phyloP scores from a whole-genome alignment of 2,888 invertebrate genomes.

The Parnassius mnemosyne region DNA sequence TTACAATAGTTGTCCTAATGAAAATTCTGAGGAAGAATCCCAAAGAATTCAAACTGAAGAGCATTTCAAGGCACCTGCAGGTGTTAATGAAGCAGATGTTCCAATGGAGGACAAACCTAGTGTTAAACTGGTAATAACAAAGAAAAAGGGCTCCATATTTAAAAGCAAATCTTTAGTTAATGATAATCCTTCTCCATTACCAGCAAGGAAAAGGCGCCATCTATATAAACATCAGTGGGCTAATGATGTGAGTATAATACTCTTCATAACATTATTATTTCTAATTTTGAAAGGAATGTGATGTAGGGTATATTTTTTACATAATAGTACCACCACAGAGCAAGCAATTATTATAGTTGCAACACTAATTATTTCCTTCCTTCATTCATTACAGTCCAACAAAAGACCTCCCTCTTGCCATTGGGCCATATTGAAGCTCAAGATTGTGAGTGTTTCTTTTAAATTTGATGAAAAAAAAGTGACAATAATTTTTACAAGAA shows the following conservation, averaged over 20 bases:
- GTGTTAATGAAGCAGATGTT: slow-evolving; percentile 56
- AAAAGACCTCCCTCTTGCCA: too few relatives aligned
- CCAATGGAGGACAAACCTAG: slow-evolving; percentile 75
- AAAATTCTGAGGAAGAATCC: slow-evolving; percentile 65
- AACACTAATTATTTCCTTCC: too few relatives aligned
- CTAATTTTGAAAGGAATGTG: too few relatives aligned
- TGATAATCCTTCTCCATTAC: slow-evolving; percentile 79
- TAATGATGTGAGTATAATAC: slow-evolving; percentile 81
- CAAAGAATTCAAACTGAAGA: slow-evolving; percentile 64
- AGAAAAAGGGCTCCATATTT: slow-evolving; percentile 94
- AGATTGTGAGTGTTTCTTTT: too few relatives aligned
- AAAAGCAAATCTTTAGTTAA: slow-evolving; percentile 88
- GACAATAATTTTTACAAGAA: too few relatives aligned
- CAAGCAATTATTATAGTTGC: too few relatives aligned
- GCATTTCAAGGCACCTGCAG: slow-evolving; percentile 71
- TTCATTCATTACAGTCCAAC: too few relatives aligned
- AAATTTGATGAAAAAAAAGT: too few relatives aligned
- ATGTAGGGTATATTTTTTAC: too few relatives aligned
- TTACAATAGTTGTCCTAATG: slow-evolving; percentile 72
- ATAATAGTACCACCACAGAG: too few relatives aligned
- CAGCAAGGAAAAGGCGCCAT: slow-evolving; percentile 87
- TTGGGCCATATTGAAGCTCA: too few relatives aligned
- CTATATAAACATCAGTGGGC: slow-evolving; percentile 95
- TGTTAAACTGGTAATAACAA: slow-evolving; percentile 86
- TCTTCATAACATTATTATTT: too few relatives aligned